Conservation (phyloP, 1,140 invertebrate genomes). For the Macrostomum lignano region DNA sequence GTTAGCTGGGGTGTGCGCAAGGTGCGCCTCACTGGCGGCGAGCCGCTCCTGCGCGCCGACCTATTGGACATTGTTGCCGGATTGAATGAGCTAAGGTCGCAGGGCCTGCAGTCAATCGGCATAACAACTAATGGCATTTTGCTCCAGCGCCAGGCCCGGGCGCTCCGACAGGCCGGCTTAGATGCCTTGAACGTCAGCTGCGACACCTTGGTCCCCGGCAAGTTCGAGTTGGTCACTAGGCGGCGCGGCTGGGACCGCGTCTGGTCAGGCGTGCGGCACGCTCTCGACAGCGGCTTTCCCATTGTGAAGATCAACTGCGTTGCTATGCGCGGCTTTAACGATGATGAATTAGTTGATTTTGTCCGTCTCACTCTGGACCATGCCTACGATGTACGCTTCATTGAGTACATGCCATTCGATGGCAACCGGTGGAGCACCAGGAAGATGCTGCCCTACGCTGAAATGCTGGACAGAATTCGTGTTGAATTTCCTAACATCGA, state of each 20-base stretch:
- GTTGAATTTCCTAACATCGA: conserved; percentile 36
- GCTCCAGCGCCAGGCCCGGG: conserved; percentile 45
- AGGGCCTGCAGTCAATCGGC: conserved; percentile 45
- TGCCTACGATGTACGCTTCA: conserved; percentile 60
- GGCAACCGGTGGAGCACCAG: conserved; percentile 73
- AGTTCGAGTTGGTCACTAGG: conserved; percentile 59
- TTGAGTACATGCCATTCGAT: conserved; percentile 96
- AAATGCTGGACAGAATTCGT: conserved; percentile 34
- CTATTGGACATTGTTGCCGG: conserved; percentile 49
- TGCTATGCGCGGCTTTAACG: conserved; percentile 54
- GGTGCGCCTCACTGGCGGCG: conserved; percentile 76
- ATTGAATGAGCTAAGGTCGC: conserved; percentile 30
- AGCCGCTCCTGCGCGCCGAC: conserved; percentile 64
- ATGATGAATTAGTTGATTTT: conserved; percentile 74
- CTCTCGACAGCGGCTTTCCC: conserved; percentile 34
- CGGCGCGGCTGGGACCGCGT: conserved; percentile 52
- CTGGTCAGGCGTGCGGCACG: conserved; percentile 51
- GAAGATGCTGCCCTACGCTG: conserved; percentile 48
- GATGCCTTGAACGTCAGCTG: conserved; percentile 71
- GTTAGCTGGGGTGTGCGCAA: conserved; percentile 61
- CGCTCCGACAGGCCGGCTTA: conserved; percentile 50
- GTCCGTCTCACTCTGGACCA: conserved; percentile 49
- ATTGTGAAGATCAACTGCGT: conserved; percentile 39
- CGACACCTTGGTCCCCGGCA: conserved; percentile 53
- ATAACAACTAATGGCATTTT: conserved; percentile 84